Evolutionary conservation across 2,888 invertebrate species (phyloP).

Genomic region (Megalurothrips usitatus): DNA sequence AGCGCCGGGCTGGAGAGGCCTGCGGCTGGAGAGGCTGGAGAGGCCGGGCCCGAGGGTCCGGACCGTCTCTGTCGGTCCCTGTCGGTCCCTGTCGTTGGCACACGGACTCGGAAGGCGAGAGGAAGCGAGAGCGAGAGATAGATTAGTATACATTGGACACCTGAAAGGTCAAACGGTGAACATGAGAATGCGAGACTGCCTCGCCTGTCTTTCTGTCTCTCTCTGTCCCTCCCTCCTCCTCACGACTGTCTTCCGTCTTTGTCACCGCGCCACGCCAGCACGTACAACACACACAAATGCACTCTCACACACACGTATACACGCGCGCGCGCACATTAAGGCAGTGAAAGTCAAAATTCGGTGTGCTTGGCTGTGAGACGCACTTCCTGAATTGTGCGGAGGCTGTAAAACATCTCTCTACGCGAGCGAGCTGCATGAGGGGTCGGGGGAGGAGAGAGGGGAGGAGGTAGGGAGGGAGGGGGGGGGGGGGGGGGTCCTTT

Average conservation of each 20-base stretch:
- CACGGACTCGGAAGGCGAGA: background rate
- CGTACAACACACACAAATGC: background rate
- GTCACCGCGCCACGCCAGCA: background rate
- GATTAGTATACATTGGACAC: constrained; percentile 25
- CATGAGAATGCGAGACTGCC: background rate
- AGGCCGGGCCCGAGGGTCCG: too few species aligned
- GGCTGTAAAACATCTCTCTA: background rate
- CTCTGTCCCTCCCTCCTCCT: too few species aligned
- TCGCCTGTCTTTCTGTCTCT: background rate
- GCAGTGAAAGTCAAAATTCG: background rate
- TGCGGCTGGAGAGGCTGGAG: too few species aligned
- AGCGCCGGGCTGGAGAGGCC: too few species aligned
- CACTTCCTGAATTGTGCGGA: constrained; percentile 15
- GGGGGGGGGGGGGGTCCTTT: too few species aligned
- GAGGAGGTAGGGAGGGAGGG: too few species aligned
- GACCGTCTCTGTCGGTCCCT: too few species aligned
- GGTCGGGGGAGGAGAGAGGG: background rate
- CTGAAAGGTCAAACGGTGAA: background rate
- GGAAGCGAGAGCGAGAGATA: background rate
- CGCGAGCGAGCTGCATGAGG: background rate
- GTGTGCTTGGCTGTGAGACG: background rate
- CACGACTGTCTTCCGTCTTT: background rate
- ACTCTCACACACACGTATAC: background rate
- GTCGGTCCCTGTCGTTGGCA: background rate
- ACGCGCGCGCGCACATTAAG: background rate